These are phyloP conservation scores for Sesamia inferens DNA, from an alignment of 2,888 invertebrate species.

Conservation along the genomic window DNA sequence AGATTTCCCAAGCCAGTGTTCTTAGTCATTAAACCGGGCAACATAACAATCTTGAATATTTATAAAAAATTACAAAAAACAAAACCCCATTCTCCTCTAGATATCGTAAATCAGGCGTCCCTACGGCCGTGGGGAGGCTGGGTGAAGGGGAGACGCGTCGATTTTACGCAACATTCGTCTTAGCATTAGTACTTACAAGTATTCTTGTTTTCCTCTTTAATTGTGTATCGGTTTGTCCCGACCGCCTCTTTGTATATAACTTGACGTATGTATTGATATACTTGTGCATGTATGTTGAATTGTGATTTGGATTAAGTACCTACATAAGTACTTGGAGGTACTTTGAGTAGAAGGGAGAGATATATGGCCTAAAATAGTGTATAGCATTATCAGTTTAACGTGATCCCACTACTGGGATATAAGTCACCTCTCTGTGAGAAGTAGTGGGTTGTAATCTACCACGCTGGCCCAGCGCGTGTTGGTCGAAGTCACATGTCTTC, in stretches of 20 bases:
- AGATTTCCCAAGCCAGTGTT: constrained; percentile 13
- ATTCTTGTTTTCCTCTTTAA: constrained; percentile 88
- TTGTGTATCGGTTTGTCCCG: constrained; percentile 86
- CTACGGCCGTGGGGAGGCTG: constrained; percentile 72
- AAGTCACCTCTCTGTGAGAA: background rate
- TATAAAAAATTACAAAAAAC: constrained; percentile 75
- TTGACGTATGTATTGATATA: constrained; percentile 21
- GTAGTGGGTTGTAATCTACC: background rate
- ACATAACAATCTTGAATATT: constrained; percentile 50
- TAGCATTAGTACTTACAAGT: constrained; percentile 87
- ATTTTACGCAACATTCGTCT: constrained; percentile 90
- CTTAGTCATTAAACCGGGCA: constrained; percentile 15
- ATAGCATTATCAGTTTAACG: background rate
- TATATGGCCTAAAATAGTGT: background rate
- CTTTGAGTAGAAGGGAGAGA: background rate
- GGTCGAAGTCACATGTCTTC: background rate
- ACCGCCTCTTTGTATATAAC: constrained; percentile 63
- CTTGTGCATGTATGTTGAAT: constrained; percentile 6
- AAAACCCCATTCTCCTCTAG: constrained; percentile 75
- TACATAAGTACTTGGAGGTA: constrained; percentile 7
- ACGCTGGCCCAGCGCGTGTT: background rate
- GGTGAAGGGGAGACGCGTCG: constrained; percentile 78
- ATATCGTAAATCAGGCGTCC: constrained; percentile 88
- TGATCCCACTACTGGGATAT: background rate
- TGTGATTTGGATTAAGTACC: constrained; percentile 4